Percentiles rank a stretch among this genome's conserved stretches.
These are phyloP conservation scores for Atta colombica DNA, from an alignment of 1,140 invertebrate genomes.

Conservation along the genomic window DNA sequence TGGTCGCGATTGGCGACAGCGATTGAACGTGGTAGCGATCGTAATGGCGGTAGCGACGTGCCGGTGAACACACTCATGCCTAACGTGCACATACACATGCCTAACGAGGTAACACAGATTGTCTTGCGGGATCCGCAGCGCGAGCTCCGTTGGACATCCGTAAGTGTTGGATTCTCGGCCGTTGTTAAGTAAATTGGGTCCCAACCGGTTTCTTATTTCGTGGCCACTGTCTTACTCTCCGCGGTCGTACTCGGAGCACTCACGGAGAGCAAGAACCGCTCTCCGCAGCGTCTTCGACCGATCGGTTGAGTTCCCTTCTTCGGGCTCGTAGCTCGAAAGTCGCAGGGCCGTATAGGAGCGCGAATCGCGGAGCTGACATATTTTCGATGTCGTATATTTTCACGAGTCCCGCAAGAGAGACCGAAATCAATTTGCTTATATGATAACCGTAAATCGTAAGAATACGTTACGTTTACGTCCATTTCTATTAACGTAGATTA, in stretches of 20 bases:
- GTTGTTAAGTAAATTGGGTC: conserved; percentile 87
- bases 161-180: conserved; percentile 86
- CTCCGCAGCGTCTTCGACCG: conserved; percentile 40
- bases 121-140: conserved; percentile 22
- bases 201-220: conserved; percentile 87
- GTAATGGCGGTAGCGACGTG: conserved; percentile 69
- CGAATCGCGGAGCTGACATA: neutral
- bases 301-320: conserved; percentile 70
- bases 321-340: conserved; percentile 36
- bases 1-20: conserved; percentile 53
- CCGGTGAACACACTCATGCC: conserved; percentile 19
- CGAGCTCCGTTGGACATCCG: conserved; percentile 79
- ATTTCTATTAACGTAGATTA: too few species aligned
- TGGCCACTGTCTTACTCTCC: conserved; percentile 86
- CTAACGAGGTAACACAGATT: conserved; percentile 57
- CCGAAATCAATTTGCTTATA: neutral
- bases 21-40: conserved; percentile 62
- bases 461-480: neutral
- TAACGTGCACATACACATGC: conserved; percentile 44
- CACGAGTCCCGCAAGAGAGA: neutral
- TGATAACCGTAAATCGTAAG: neutral
- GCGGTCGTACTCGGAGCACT: conserved; percentile 53
- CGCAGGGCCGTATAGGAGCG: conserved; percentile 69
- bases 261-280: conserved; percentile 66
- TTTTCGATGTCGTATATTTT: neutral